A percentile compares a stretch with the other conserved stretches of the same genome.
Evolutionary conservation across 2,113 vertebrate genomes (phyloP).

Genomic region (Rhegmatorhina hoffmannsi): DNA sequence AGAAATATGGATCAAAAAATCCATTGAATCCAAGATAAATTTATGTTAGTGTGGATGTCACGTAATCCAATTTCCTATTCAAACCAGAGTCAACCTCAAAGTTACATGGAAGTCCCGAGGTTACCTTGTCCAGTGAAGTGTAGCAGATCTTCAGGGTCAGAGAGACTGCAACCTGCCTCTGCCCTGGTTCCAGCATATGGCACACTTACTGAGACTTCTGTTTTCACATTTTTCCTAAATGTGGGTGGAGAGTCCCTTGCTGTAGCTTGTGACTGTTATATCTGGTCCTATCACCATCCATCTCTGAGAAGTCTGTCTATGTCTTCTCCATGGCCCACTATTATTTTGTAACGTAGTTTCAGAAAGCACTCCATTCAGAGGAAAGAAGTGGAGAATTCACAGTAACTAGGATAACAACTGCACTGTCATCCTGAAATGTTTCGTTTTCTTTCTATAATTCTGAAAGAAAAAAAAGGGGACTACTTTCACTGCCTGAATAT

Average conservation of each 20-base stretch:
- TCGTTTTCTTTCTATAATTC: neutral
- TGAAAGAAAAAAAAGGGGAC: neutral
- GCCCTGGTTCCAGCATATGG: neutral
- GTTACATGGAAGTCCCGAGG: rapidly evolving
- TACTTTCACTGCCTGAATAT: neutral
- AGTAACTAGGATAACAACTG: neutral
- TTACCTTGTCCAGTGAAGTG: neutral
- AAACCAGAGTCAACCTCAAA: neutral
- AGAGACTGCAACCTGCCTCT: neutral
- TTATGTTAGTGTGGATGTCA: neutral
- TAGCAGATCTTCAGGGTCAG: neutral
- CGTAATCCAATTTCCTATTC: neutral
- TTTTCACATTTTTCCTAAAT: neutral
- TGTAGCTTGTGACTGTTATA: neutral
- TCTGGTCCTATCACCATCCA: rapidly evolving
- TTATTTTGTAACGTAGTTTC: neutral
- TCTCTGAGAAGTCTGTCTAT: neutral
- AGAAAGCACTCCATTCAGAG: neutral
- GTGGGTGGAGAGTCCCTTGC: neutral
- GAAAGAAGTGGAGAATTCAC: neutral
- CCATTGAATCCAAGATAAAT: neutral
- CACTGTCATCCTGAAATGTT: neutral
- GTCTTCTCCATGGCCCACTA: neutral
- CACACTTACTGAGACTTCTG: neutral
- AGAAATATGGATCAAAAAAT: neutral